Evolutionary conservation across 2,797 vertebrate species (phyloP).

Genomic region (Sebastes nivosus): DNA sequence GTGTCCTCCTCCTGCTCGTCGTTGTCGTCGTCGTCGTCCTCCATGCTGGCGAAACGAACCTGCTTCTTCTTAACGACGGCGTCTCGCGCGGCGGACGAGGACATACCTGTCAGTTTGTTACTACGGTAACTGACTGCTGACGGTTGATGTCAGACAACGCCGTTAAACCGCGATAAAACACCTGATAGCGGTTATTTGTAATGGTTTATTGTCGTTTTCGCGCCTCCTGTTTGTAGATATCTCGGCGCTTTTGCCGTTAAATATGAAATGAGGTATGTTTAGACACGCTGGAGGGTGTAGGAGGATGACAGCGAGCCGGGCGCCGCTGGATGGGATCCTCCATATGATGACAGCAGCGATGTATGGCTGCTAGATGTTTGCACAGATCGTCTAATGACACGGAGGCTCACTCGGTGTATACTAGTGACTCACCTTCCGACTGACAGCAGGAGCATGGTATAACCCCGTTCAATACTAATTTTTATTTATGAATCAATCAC

Average conservation of each 20-base stretch:
- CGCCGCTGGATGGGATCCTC: background rate
- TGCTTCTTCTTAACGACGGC: constrained; percentile 79
- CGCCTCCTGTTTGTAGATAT: background rate
- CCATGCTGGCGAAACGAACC: constrained; percentile 84
- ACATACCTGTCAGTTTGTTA: constrained; percentile 42
- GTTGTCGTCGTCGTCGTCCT: constrained; percentile 70
- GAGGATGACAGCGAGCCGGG: background rate
- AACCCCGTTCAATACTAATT: no score
- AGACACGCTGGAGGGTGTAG: background rate
- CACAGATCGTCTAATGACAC: constrained; percentile 27
- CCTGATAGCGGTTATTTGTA: no score
- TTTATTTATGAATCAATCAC: background rate
- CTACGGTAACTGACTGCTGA: background rate
- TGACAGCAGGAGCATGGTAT: background rate
- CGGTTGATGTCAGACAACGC: background rate
- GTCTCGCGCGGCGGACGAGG: constrained; percentile 52
- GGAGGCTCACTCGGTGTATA: background rate
- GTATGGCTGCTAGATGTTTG: background rate
- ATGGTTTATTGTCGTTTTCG: background rate
- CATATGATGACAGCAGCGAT: background rate
- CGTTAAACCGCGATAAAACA: background rate
- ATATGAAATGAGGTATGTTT: background rate
- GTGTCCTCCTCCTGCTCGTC: constrained; percentile 82
- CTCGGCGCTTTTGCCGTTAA: background rate
- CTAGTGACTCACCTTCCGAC: background rate